A percentile compares a stretch with the other conserved stretches of the same genome.
Conservation (phyloP, 1,140 invertebrate genomes). For the Bombus confusus region DNA sequence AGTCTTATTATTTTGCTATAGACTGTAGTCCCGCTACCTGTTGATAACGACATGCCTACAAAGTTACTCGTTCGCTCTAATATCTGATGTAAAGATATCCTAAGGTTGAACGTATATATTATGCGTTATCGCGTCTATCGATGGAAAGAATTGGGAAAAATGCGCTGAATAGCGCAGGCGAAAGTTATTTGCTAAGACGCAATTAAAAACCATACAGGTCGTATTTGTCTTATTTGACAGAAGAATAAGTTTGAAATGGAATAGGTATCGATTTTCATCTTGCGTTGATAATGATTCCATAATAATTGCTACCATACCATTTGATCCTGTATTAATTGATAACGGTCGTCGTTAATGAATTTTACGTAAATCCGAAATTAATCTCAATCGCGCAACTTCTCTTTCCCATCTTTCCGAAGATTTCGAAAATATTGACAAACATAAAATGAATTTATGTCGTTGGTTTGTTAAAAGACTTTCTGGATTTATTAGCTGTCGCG, state of each 20-base stretch:
- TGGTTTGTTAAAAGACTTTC: neutral
- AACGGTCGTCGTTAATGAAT: neutral
- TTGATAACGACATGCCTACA: conserved; percentile 12
- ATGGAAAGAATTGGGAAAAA: neutral
- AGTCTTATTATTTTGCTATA: conserved; percentile 24
- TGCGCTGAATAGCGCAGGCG: neutral
- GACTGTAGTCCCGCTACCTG: conserved; percentile 16
- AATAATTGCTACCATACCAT: too few species aligned
- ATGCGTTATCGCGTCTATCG: neutral
- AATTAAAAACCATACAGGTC: neutral
- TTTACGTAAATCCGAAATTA: neutral
- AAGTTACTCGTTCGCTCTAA: conserved; percentile 3
- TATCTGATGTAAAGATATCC: neutral
- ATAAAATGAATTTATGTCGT: neutral
- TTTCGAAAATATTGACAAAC: too few species aligned
- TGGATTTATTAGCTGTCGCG: neutral
- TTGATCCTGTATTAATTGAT: neutral
- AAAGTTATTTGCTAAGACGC: neutral
- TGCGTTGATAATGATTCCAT: neutral
- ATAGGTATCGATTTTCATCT: neutral
- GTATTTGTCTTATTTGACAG: too few species aligned
- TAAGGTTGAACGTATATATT: neutral
- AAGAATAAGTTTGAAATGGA: too few species aligned
- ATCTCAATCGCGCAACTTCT: neutral
- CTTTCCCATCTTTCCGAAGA: too few species aligned